These are phyloP conservation scores for Sebastolobus alascanus DNA, from an alignment of 2,797 vertebrate genomes.

Conservation along the genomic window DNA sequence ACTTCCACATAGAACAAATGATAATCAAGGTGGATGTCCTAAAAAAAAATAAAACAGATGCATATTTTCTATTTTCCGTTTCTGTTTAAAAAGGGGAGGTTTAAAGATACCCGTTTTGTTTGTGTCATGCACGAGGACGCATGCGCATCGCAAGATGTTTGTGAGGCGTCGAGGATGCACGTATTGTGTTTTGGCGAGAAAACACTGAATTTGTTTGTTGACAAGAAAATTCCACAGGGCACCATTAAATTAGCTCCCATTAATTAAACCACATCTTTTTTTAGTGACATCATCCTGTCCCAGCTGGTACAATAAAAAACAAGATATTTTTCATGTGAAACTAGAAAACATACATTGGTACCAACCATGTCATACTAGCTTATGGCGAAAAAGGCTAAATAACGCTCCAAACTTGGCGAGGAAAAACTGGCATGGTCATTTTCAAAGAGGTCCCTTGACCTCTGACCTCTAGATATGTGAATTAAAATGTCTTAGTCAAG, in stretches of 20 bases:
- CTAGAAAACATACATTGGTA: neutral
- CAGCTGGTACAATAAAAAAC: neutral
- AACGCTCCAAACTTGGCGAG: too few relatives aligned
- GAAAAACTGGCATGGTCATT: too few relatives aligned
- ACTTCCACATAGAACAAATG: constrained; percentile 4
- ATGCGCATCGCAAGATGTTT: too few relatives aligned
- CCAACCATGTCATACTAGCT: neutral
- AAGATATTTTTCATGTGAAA: neutral
- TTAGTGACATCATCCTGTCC: neutral
- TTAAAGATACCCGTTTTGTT: neutral
- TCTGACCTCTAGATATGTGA: too few relatives aligned
- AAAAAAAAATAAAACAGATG: neutral
- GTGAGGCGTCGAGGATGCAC: neutral
- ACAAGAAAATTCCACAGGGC: neutral
- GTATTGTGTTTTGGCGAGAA: neutral
- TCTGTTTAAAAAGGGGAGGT: too few relatives aligned
- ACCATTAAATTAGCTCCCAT: neutral
- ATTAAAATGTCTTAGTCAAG: too few relatives aligned
- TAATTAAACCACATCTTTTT: neutral
- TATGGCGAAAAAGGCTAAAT: neutral
- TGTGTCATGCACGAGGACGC: too few relatives aligned
- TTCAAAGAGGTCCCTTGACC: neutral
- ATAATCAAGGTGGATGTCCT: neutral
- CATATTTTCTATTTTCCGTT: neutral
- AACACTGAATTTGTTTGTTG: neutral